Base-by-base conservation (phyloP, 2,888 invertebrate genomes). In the Gonocerus acuteangulatus region DNA sequence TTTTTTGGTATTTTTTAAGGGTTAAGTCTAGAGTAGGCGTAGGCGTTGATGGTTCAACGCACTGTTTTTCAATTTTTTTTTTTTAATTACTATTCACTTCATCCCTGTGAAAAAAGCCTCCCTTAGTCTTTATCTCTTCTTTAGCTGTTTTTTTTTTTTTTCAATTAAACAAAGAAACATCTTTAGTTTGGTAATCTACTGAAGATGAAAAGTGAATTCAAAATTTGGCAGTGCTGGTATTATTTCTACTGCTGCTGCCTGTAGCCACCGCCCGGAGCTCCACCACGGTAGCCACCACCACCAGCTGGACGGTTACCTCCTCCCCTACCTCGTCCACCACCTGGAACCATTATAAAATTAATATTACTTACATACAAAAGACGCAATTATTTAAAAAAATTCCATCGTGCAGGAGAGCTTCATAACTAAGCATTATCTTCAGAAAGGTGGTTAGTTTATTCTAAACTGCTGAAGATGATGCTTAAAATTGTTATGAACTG, bases 201-300 rank as follows among this genome's bases (percentile, higher is more conserved):
- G 27, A 27, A 27, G 27, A n/a, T n/a, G n/a, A 27, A 27, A 27
- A 27, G 27, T 27, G 27, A 27, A 39, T 39, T 11, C n/a, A 9
- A 39, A 39, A 39, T 9, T 9, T n/a, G 39, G 4, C n/a, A 39
- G 39, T 39, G 52, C 11, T 16, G 27, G 11, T 52, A n/a, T 18
- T 4, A 1, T 18, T 19, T 39, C 44, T 42, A 34, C 39, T 59
- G 62, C 71, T 72, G 47, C 36, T 49, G 48, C 23, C 70, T 73
- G 67, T 27, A 57, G 70, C 68, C 34, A 69, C 70, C 48, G 7
- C 52, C 54, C 68, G 44, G 44, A 66, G 32, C 68, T 68, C 49
- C 72, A 71, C 16, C 69, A 4, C 70, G 67, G 45, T 66, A 54
- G 22, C 67, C 68, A 7, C 73, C 72, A 34, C 70, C 16, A 1